A percentile compares a stretch with the other conserved stretches of the same genome.
These are phyloP conservation scores for Smutsia temminckii DNA, from an alignment of 2,797 vertebrate species.

Conservation along the genomic window DNA sequence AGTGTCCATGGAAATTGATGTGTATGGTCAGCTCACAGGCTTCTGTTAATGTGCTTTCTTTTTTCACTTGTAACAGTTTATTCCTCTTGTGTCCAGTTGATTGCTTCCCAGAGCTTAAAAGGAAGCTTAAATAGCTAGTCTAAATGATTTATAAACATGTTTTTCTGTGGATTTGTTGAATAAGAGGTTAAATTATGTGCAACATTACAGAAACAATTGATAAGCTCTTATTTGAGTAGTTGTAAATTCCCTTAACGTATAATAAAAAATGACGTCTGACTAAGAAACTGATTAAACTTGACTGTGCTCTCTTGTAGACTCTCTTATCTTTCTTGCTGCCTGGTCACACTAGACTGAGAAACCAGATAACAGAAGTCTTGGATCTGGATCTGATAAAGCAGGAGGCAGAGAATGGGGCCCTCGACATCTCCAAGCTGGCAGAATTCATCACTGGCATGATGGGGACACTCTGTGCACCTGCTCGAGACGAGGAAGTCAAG, in stretches of 20 bases:
- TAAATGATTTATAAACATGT: background rate
- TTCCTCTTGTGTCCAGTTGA: background rate
- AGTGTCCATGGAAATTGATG: background rate
- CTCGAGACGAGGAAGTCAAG: slow-evolving; percentile 92
- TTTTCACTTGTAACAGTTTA: background rate
- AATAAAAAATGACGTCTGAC: background rate
- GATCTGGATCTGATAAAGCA: slow-evolving; percentile 96
- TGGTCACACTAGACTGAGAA: slow-evolving; percentile 90
- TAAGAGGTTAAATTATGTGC: background rate
- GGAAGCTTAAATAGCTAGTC: slow-evolving; percentile 2
- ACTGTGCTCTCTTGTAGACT: slow-evolving; percentile 86
- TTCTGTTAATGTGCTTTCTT: background rate
- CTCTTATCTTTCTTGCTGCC: slow-evolving; percentile 94
- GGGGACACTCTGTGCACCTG: slow-evolving; percentile 95
- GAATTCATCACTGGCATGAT: slow-evolving; percentile 95
- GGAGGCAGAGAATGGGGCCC: slow-evolving; percentile 93
- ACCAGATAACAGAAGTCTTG: slow-evolving; percentile 92
- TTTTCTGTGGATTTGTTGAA: slow-evolving; percentile 38
- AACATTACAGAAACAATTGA: background rate
- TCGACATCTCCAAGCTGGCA: slow-evolving; percentile 92
- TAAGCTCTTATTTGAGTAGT: background rate
- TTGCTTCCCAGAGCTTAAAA: slow-evolving; percentile 6
- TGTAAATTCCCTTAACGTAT: background rate
- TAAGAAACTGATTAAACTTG: slow-evolving; percentile 57
- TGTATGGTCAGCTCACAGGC: background rate